Conservation (phyloP, 2,888 invertebrate species). For the Balanococcus diminutus region DNA sequence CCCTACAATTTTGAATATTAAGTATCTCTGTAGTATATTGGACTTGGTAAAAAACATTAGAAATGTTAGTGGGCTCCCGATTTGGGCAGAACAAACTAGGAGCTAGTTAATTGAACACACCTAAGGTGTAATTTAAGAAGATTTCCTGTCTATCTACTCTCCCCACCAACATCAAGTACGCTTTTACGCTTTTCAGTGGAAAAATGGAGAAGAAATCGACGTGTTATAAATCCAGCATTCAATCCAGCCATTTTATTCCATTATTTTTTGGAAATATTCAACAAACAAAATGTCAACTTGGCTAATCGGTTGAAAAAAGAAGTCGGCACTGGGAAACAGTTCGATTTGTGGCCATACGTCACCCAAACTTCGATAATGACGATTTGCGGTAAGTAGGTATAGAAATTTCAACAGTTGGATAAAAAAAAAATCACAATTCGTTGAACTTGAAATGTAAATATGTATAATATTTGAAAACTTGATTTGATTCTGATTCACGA, state of each 20-base stretch:
- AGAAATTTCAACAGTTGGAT: not conserved
- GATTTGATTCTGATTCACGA: not conserved
- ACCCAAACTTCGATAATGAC: conserved; percentile 58
- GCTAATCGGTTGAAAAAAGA: conserved; percentile 60
- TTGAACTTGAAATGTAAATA: too few relatives aligned
- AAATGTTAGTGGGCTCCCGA: too few relatives aligned
- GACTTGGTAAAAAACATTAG: too few relatives aligned
- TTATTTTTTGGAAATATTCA: conserved; percentile 61
- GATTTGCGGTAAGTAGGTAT: conserved; percentile 57
- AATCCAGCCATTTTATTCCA: conserved; percentile 63
- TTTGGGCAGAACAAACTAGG: too few relatives aligned
- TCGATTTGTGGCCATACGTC: conserved; percentile 58
- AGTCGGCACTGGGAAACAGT: conserved; percentile 57
- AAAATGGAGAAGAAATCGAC: conserved; percentile 64
- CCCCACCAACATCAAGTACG: too few relatives aligned
- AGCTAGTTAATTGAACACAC: too few relatives aligned
- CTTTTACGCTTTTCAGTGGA: conserved; percentile 59
- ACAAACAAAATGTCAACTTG: conserved; percentile 61
- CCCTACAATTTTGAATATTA: too few relatives aligned
- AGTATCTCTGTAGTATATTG: too few relatives aligned
- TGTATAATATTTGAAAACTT: not conserved
- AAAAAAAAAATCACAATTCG: not conserved
- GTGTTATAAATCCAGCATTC: conserved; percentile 64
- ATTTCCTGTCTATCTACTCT: too few relatives aligned
- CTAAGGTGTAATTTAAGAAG: too few relatives aligned